Evolutionary conservation across 2,113 vertebrate genomes (phyloP).

Genomic region (Casuarius casuarius): DNA sequence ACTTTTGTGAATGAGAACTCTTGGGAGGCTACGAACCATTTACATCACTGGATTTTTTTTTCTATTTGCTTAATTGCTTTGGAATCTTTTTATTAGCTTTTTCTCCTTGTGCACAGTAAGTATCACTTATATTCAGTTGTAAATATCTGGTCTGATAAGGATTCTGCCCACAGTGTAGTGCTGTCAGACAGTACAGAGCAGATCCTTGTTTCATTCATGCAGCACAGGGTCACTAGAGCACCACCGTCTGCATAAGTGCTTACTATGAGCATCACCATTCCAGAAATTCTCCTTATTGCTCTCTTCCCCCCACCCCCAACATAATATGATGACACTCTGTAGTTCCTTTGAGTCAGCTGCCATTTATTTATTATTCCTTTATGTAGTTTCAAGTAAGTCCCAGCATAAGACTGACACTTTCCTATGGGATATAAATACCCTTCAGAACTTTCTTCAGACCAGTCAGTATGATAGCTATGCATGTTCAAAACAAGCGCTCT

Average conservation of each 20-base stretch:
- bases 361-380: background rate
- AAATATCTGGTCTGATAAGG: background rate
- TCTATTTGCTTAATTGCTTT: background rate
- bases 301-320: background rate
- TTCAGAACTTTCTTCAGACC: background rate
- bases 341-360: background rate
- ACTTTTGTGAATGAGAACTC: background rate
- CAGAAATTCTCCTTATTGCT: background rate
- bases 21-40: background rate
- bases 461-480: background rate
- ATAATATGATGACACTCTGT: background rate
- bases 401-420: background rate
- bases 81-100: fast-evolving
- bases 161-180: background rate
- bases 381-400: background rate
- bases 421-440: background rate
- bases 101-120: background rate
- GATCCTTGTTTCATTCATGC: background rate
- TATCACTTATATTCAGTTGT: background rate
- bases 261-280: background rate
- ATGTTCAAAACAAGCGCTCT: background rate
- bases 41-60: background rate
- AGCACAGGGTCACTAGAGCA: background rate
- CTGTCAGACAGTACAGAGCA: background rate
- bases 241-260: background rate